Conservation (phyloP, 2,797 vertebrate species). For the Phrynocephalus vlangalii region DNA sequence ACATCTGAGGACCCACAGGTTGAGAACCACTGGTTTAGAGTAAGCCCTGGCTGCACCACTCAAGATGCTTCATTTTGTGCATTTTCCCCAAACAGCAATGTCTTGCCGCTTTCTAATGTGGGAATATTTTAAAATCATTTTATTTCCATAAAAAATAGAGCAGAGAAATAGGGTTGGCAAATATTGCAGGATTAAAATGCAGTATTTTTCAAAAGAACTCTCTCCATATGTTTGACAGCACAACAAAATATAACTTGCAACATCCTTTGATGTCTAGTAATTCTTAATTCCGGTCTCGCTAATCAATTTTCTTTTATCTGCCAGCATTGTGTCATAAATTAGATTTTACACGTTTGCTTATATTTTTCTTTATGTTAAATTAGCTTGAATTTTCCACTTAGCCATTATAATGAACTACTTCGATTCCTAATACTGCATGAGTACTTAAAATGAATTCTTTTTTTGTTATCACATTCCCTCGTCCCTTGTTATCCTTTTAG, state of each 20-base stretch:
- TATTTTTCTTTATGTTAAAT: slow-evolving; percentile 33
- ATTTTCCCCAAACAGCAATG: slow-evolving; percentile 28
- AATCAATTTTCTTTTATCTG: slow-evolving; percentile 42
- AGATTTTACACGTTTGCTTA: not conserved
- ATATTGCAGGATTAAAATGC: not conserved
- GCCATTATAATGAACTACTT: slow-evolving; percentile 21
- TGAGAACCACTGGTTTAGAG: no score
- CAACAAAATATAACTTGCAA: not conserved
- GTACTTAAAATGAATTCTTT: slow-evolving; percentile 40
- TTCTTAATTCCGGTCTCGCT: slow-evolving; percentile 3
- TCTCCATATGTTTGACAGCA: not conserved
- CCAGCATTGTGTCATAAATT: slow-evolving; percentile 33
- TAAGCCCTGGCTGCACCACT: not conserved
- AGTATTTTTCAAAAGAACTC: not conserved
- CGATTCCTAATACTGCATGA: slow-evolving; percentile 25
- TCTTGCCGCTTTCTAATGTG: not conserved
- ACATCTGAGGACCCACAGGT: no score
- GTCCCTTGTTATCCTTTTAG: slow-evolving; percentile 21
- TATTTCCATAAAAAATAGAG: slow-evolving; percentile 11
- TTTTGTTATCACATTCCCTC: slow-evolving; percentile 11
- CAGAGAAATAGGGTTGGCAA: not conserved
- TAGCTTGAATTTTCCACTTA: slow-evolving; percentile 34
- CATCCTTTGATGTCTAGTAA: slow-evolving; percentile 29
- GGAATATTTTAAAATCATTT: not conserved
- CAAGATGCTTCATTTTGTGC: not conserved